Evolutionary conservation across 2,888 invertebrate genomes (phyloP), one percentile per base, ranked within the genome.

Genomic region (Nemotelus pantherinus): DNA sequence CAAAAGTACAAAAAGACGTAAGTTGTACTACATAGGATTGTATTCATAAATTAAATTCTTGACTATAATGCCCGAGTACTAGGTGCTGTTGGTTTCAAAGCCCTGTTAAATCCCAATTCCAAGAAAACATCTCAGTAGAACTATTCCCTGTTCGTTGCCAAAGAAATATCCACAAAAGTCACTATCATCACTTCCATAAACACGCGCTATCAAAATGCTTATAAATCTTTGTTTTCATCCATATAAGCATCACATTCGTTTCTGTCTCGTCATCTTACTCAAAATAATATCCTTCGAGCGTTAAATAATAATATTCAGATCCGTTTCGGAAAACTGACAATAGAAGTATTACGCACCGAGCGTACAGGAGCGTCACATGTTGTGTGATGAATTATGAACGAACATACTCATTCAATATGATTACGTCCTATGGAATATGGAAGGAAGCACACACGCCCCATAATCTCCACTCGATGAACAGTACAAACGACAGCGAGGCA

Each of bases 341-440:
- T 50, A 43, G 68, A 3, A 25, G 68, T 68, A 68, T 41, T 68
- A 68, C 39, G 9, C 43, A 68, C 41, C 39, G 50, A 68, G 25
- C 57, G 45, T 57, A 57, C 71, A 71, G 25, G 25, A 25, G 72
- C 9, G 57, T 44, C 72, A 72, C 58, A 58, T 60, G 58, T 45
- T 72, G 57, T 72, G 10, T 47, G 72, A 58, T 72, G 47, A 72
- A 60, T 72, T 58, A 72, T 72, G 72, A 72, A 58, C 58, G 72
- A 72, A 72, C 47, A 72, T 72, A 45, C 45, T 60, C 72, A 58
- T 53, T 72, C 47, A 72, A 72, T 58, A 47, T 58, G 72, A 72
- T 58, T 47, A 72, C 47, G 47, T 58, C 45, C 58, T 45, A 3
- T 5, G 2, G 6, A 50, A 53, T 45, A 65, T 7, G 47, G 47